phyloP scores from a whole-genome alignment of 2,888 invertebrate species.

The Melanchra persicariae region DNA sequence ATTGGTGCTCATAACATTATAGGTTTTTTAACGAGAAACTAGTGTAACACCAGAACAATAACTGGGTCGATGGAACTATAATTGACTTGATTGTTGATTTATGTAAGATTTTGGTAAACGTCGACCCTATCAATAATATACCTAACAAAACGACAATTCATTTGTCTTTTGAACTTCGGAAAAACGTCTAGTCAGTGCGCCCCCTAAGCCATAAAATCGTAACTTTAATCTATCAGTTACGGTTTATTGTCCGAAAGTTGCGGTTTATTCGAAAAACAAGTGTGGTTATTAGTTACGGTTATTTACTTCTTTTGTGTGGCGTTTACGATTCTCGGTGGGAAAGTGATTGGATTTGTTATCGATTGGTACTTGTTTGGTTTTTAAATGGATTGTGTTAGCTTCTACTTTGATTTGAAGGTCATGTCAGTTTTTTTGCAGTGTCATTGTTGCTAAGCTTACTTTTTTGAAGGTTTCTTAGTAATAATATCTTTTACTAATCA shows the following conservation, averaged over 20 bases:
- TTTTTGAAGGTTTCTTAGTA: no score
- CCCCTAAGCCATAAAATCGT: constrained; percentile 60
- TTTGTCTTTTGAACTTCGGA: background rate
- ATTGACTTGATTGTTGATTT: no score
- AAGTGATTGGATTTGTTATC: constrained; percentile 55
- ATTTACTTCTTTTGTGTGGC: constrained; percentile 57
- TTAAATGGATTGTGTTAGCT: constrained; percentile 17
- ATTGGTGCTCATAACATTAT: no score
- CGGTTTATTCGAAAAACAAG: constrained; percentile 72
- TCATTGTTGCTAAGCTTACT: background rate
- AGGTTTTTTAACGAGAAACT: no score
- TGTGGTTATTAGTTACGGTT: constrained; percentile 60
- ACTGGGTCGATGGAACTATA: no score
- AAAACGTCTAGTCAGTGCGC: background rate
- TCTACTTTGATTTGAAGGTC: background rate
- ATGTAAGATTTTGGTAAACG: no score
- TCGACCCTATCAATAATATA: no score
- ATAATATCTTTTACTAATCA: no score
- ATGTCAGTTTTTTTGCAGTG: background rate
- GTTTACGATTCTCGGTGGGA: constrained; percentile 57
- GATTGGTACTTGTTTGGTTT: constrained; percentile 26
- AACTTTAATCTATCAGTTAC: constrained; percentile 64
- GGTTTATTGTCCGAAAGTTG: constrained; percentile 67
- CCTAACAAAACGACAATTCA: no score
- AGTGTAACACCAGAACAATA: no score